phyloP scores from a whole-genome alignment of 1,140 invertebrate species.

The Piezodorus guildinii region DNA sequence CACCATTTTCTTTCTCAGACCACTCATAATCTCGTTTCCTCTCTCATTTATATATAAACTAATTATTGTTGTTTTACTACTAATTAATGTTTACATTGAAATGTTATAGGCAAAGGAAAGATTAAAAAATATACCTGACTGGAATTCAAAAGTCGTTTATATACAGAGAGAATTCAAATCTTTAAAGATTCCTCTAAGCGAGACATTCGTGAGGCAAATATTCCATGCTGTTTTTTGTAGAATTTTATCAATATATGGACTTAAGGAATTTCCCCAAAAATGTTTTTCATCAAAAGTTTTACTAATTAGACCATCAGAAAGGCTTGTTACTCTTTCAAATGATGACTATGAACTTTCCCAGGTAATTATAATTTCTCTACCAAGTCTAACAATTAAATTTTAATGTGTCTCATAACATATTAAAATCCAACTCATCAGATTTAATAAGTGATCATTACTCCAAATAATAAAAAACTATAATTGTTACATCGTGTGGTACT shows the following conservation, averaged over 20 bases:
- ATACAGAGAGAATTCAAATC: constrained; percentile 27
- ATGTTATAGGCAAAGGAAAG: neutral
- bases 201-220: constrained; percentile 26
- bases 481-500: neutral
- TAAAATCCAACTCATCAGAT: neutral
- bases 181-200: constrained; percentile 24
- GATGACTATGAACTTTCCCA: constrained; percentile 55
- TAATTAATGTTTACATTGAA: neutral
- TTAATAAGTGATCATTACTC: neutral
- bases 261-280: constrained; percentile 32
- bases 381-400: too few species aligned
- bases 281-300: constrained; percentile 43
- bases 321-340: constrained; percentile 35
- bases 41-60: too few species aligned
- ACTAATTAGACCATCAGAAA: constrained; percentile 48
- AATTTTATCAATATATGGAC: constrained; percentile 42
- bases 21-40: too few species aligned
- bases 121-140: constrained; percentile 22
- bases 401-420: too few species aligned
- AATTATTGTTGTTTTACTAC: too few species aligned
- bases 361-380: too few species aligned
- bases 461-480: neutral
- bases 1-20: too few species aligned
- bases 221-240: constrained; percentile 40
- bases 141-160: constrained; percentile 34